Evolutionary conservation across 2,888 invertebrate genomes (phyloP).

Genomic region (Watsonalla binaria): DNA sequence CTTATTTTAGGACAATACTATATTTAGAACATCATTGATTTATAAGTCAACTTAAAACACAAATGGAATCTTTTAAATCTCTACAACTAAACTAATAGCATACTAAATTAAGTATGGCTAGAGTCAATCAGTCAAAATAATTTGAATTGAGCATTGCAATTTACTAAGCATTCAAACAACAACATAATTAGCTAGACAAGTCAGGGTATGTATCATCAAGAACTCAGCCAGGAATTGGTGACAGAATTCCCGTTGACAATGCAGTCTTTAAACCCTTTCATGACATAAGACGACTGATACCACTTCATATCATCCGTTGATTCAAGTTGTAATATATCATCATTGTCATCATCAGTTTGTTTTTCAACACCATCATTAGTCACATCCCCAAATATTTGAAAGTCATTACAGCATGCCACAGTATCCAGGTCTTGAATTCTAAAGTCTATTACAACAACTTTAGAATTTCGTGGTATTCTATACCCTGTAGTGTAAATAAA

Average conservation of each 20-base stretch:
- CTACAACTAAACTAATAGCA: neutral
- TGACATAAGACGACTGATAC: slow-evolving; percentile 75
- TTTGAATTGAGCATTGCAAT: neutral
- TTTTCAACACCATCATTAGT: slow-evolving; percentile 27
- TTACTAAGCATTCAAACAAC: neutral
- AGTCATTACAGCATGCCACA: slow-evolving; percentile 58
- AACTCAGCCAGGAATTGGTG: slow-evolving; percentile 68
- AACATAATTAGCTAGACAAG: neutral
- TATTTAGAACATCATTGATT: too few relatives aligned
- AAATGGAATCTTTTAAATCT: too few relatives aligned
- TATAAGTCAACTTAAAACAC: too few relatives aligned
- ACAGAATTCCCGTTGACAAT: slow-evolving; percentile 75
- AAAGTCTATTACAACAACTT: slow-evolving; percentile 58
- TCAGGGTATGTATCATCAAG: slow-evolving; percentile 15
- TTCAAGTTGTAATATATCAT: slow-evolving; percentile 35
- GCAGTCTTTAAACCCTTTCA: slow-evolving; percentile 80
- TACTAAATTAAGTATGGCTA: neutral
- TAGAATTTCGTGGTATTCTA: slow-evolving; percentile 55
- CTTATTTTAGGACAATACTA: too few relatives aligned
- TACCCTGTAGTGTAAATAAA: slow-evolving; percentile 55
- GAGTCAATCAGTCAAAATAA: neutral
- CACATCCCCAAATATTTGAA: slow-evolving; percentile 62
- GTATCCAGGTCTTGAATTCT: slow-evolving; percentile 36
- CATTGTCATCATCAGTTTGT: slow-evolving; percentile 13
- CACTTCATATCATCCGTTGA: slow-evolving; percentile 55